These are phyloP conservation scores for Acanthosoma haemorrhoidale DNA, from an alignment of 2,888 invertebrate species.

Conservation along the genomic window DNA sequence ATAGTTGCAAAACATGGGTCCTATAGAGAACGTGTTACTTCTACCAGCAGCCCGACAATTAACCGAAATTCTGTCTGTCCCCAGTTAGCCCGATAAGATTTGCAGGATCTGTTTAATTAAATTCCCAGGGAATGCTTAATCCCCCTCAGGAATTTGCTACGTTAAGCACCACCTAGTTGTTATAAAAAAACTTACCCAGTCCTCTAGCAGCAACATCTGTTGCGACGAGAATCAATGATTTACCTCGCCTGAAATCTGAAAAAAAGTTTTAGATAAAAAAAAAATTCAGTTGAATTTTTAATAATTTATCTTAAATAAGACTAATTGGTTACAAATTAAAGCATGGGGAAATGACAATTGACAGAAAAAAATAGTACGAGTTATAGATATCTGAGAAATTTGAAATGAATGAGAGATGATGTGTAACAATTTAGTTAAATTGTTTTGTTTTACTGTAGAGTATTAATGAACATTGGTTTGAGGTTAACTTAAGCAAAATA, in stretches of 20 bases:
- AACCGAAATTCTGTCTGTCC: slow-evolving; percentile 6
- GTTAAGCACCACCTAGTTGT: neutral
- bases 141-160: neutral
- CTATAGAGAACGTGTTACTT: slow-evolving; percentile 22
- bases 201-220: slow-evolving; percentile 97
- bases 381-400: no score
- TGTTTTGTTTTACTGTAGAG: no score
- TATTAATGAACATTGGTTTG: no score
- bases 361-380: no score
- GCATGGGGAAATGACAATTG: no score
- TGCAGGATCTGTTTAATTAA: slow-evolving; percentile 8
- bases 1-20: slow-evolving; percentile 23
- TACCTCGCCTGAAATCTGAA: slow-evolving; percentile 78
- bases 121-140: neutral
- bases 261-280: slow-evolving; percentile 41
- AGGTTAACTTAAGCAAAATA: no score
- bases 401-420: no score
- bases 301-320: no score
- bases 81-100: neutral
- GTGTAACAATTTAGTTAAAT: no score
- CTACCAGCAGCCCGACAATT: slow-evolving; percentile 11
- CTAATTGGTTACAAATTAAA: no score
- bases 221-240: slow-evolving; percentile 85
- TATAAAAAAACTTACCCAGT: slow-evolving; percentile 64
- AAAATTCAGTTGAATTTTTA: neutral